phyloP scores from a whole-genome alignment of 2,113 vertebrate species.

The Callaeas wilsoni region DNA sequence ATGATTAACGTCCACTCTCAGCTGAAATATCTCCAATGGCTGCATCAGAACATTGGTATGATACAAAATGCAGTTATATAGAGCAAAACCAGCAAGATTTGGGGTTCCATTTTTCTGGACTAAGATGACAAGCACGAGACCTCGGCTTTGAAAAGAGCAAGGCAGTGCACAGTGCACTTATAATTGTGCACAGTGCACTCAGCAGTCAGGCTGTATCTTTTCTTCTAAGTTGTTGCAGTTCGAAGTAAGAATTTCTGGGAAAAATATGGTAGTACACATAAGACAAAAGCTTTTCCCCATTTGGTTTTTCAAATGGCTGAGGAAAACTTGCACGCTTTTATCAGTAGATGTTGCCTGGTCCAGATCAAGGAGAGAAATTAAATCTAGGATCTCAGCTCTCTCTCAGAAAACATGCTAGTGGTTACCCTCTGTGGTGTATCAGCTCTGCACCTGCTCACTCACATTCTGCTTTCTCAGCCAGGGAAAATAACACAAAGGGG shows the following conservation, averaged over 20 bases:
- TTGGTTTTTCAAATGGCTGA: background rate
- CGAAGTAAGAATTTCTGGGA: background rate
- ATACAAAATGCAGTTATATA: background rate
- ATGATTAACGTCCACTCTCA: background rate
- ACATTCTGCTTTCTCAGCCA: rapidly evolving
- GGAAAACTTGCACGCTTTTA: background rate
- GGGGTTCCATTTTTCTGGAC: background rate
- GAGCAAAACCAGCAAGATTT: background rate
- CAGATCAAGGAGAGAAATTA: background rate
- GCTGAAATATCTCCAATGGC: background rate
- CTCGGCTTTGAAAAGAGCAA: background rate
- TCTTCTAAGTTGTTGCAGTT: background rate
- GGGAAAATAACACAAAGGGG: background rate
- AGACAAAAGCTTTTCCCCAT: background rate
- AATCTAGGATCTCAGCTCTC: background rate
- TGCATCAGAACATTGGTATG: background rate
- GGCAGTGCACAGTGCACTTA: background rate
- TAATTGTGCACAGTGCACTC: background rate
- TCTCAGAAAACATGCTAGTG: background rate
- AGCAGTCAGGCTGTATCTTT: background rate
- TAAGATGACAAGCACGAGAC: background rate
- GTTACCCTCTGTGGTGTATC: background rate
- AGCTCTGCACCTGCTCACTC: background rate
- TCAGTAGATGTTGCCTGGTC: background rate
- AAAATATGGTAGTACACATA: background rate